Evolutionary conservation across 2,113 vertebrate species (phyloP), one percentile per base, ranked within the genome.

Genomic region (Coptodon bakossiorum): DNA sequence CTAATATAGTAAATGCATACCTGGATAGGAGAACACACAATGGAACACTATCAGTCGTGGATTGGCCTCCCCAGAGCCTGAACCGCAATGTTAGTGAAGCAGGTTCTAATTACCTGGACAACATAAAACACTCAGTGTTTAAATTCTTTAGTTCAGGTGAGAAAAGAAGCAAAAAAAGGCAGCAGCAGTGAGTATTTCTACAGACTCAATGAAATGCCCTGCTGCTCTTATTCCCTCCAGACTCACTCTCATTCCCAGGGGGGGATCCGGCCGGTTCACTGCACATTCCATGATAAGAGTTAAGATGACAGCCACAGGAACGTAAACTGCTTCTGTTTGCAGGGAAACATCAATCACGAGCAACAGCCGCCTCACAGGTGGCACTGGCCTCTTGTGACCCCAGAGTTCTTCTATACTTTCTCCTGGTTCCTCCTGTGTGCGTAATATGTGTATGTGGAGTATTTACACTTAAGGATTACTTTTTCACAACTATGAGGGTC

Each of bases 201-300:
- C 53, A 24, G 22, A 24, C 22, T 48, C 40, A 16, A 2, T 48
- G 2, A 82, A 59, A 81, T 45, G 53, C 36, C 22, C 31, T 19
- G 43, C 27, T 76, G 24, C 45, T 53, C 1, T 19, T 50, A 68
- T 24, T 52, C 43, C 12, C 19, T 38, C 50, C 9, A 27, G 12
- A 82, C 34, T 36, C 63, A 68, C 68, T 57, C 59, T 6, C 1
- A 53, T 81, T 63, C 53, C 66, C 81, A 7, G 16, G 19, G 88
- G 78, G 14, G 50, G 50, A 40, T 80, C 63, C 48, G 53, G 56
- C 61, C 68, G 82, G 83, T 88, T 92, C 88, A 78, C 71, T 79
- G 83, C 92, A 91, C 89, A 90, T 89, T 91, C 82, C 91, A 76
- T 91, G 89, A 93, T 90, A 63, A 81, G 86, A 92, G 84, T 68